A percentile compares a stretch with the other conserved stretches of the same genome.
Evolutionary conservation across 2,888 invertebrate species (phyloP).

Genomic region (Ormyrus rosae): DNA sequence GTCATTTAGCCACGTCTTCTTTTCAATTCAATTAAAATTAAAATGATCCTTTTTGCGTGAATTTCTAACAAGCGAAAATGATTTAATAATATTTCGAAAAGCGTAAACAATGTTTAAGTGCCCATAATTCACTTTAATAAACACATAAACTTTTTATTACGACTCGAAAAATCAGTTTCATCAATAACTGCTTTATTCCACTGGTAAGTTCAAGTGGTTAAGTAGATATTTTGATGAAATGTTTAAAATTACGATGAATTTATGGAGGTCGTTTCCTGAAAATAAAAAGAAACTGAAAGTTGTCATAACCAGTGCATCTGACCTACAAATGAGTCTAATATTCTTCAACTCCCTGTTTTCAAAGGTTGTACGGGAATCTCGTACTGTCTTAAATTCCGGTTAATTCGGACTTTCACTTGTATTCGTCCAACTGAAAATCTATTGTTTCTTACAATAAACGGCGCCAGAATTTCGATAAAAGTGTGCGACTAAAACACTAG

Average conservation of each 20-base stretch:
- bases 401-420: conserved; percentile 46
- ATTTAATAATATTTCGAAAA: not conserved
- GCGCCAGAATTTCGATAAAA: not conserved
- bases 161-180: not conserved
- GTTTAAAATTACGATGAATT: not conserved
- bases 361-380: conserved; percentile 21
- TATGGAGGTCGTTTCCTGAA: conserved; percentile 23
- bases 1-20: too few relatives aligned
- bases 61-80: not conserved
- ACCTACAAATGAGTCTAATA: conserved; percentile 45
- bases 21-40: too few relatives aligned
- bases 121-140: not conserved
- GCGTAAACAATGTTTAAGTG: conserved; percentile 21
- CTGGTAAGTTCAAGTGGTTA: too few relatives aligned
- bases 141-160: too few relatives aligned
- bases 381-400: conserved; percentile 12
- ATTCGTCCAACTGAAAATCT: conserved; percentile 22
- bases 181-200: not conserved
- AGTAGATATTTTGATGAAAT: not conserved
- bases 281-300: conserved; percentile 50
- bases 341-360: not conserved
- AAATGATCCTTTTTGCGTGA: conserved; percentile 10
- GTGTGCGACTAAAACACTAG: too few relatives aligned
- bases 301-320: conserved; percentile 42
- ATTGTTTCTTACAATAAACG: not conserved